These are phyloP conservation scores for Hydrolagus affinis DNA, from an alignment of 2,113 vertebrate species.

Conservation along the genomic window DNA sequence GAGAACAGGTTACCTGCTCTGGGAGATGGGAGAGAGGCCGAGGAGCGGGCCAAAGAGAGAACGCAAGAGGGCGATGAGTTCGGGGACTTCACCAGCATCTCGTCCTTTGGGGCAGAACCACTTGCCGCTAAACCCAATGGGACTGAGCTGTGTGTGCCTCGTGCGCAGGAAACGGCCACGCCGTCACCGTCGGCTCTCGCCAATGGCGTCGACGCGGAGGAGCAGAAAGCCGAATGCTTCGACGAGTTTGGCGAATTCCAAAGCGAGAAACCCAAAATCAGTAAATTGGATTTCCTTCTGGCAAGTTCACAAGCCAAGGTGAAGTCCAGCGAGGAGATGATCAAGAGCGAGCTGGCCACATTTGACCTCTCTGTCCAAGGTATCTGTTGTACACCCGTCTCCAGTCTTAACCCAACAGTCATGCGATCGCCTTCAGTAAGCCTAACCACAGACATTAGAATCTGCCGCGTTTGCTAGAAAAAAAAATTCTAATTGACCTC, in stretches of 20 bases:
- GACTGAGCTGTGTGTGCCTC: conserved; percentile 38
- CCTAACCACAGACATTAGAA: neutral
- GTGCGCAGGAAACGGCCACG: conserved; percentile 34
- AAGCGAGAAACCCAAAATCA: conserved; percentile 90
- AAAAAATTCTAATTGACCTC: neutral
- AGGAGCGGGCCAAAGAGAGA: conserved; percentile 41
- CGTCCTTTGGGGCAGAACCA: conserved; percentile 40
- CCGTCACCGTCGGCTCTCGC: conserved; percentile 37
- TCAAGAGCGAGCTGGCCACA: conserved; percentile 87
- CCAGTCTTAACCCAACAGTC: neutral
- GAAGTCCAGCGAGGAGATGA: conserved; percentile 98
- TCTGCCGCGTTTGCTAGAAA: neutral
- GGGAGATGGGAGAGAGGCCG: conserved; percentile 55
- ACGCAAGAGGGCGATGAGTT: conserved; percentile 57
- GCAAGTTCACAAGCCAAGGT: conserved; percentile 84
- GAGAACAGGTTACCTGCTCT: conserved; percentile 63
- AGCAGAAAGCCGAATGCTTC: conserved; percentile 46
- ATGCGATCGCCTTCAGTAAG: neutral
- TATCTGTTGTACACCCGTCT: conserved; percentile 49
- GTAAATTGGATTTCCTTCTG: conserved; percentile 93
- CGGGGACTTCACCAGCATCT: conserved; percentile 66
- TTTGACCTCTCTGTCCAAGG: conserved; percentile 96
- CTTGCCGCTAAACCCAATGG: conserved; percentile 39
- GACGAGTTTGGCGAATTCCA: conserved; percentile 90
- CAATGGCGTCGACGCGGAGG: conserved; percentile 36